Evolutionary conservation across 2,113 vertebrate genomes (phyloP).

Genomic region (Phalacrocorax pelagicus): DNA sequence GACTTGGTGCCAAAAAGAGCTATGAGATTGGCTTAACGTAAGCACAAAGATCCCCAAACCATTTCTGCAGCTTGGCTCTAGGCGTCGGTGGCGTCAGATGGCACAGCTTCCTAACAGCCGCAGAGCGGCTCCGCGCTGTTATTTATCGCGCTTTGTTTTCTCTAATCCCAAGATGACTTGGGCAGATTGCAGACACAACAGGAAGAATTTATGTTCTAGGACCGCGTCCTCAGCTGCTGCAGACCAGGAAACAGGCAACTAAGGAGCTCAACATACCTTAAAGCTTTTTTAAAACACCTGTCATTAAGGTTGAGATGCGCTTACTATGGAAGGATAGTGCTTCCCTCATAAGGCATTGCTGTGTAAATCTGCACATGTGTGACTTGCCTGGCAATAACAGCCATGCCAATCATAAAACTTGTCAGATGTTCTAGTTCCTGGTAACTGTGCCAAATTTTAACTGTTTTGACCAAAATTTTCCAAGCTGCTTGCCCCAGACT

Average conservation of each 20-base stretch:
- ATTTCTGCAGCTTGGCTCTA: background rate
- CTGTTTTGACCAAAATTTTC: background rate
- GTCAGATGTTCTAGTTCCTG: background rate
- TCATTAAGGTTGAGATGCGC: rapidly evolving
- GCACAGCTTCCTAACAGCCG: rapidly evolving
- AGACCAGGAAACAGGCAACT: background rate
- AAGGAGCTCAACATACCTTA: rapidly evolving
- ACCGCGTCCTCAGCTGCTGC: background rate
- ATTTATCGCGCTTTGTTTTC: background rate
- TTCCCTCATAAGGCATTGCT: background rate
- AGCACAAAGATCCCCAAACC: background rate
- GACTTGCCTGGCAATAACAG: background rate
- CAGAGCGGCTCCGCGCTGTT: rapidly evolving
- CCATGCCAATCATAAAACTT: background rate
- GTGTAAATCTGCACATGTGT: background rate
- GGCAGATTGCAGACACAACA: background rate
- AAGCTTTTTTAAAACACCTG: background rate
- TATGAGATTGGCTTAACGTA: background rate
- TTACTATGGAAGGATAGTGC: background rate
- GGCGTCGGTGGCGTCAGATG: rapidly evolving
- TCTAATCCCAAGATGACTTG: background rate
- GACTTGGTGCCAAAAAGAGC: background rate
- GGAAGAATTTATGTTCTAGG: background rate
- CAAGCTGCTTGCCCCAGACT: background rate
- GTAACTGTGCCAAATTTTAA: background rate